Evolutionary conservation across 1,140 invertebrate genomes (phyloP).

Genomic region (Sycobia sp.): DNA sequence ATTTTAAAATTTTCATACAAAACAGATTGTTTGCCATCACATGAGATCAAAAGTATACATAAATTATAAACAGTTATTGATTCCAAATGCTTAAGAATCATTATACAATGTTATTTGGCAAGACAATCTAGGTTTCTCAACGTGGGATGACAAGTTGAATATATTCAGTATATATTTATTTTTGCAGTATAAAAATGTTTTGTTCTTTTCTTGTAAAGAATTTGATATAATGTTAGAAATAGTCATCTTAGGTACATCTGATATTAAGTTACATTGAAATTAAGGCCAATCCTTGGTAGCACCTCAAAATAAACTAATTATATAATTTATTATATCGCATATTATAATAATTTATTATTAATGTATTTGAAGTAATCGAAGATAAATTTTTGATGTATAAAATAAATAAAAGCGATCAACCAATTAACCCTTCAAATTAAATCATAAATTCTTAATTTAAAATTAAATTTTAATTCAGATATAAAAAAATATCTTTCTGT

Average conservation of each 20-base stretch:
- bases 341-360: constrained; percentile 1
- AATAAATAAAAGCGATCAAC: constrained; percentile 7
- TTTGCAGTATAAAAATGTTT: constrained; percentile 23
- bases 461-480: not conserved
- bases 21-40: not conserved
- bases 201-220: constrained; percentile 6
- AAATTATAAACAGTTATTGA: constrained; percentile 6
- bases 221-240: too few species aligned
- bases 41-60: constrained; percentile 19
- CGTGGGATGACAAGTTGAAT: not conserved
- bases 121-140: not conserved
- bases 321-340: not conserved
- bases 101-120: constrained; percentile 10
- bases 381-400: not conserved
- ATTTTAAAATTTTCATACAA: not conserved
- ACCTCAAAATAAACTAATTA: constrained; percentile 22
- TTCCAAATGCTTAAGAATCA: not conserved
- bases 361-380: constrained; percentile 1
- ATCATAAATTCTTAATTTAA: not conserved
- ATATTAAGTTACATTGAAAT: constrained; percentile 28
- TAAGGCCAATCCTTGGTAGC: constrained; percentile 30
- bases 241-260: constrained; percentile 30
- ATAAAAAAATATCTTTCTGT: not conserved
- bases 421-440: constrained; percentile 19
- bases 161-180: not conserved